A percentile compares a stretch with the other conserved stretches of the same genome.
These are phyloP conservation scores for Dermolepida albohirtum DNA, from an alignment of 2,888 invertebrate genomes.

Conservation along the genomic window DNA sequence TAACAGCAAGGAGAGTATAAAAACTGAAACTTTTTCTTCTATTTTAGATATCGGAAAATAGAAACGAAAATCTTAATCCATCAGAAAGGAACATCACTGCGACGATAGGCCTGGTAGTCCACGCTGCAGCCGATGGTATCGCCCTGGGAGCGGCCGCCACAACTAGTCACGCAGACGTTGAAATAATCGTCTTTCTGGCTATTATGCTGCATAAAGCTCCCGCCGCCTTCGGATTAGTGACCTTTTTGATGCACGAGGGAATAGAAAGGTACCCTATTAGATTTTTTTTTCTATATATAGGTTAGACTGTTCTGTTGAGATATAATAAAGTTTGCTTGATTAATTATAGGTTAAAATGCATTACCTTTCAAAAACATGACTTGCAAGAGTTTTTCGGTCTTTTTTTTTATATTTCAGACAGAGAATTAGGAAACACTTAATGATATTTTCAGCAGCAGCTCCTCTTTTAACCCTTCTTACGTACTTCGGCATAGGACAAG, in stretches of 20 bases:
- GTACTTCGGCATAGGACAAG: slow-evolving; percentile 93
- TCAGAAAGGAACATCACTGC: slow-evolving; percentile 87
- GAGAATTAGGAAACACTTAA: slow-evolving; percentile 87
- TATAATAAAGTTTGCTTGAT: too few relatives aligned
- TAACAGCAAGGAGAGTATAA: too few relatives aligned
- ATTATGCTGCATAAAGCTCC: slow-evolving; percentile 99
- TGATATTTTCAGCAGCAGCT: slow-evolving; percentile 93
- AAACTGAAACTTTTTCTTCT: too few relatives aligned
- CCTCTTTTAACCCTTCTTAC: slow-evolving; percentile 91
- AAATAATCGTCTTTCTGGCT: slow-evolving; percentile 97
- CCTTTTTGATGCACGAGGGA: slow-evolving; percentile 96
- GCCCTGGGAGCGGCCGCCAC: slow-evolving; percentile 98
- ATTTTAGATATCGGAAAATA: slow-evolving; percentile 66
- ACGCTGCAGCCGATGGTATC: slow-evolving; percentile 98
- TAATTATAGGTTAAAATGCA: too few relatives aligned
- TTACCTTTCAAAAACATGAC: too few relatives aligned
- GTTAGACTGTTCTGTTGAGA: too few relatives aligned
- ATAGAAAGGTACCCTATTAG: slow-evolving; percentile 75
- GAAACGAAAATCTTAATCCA: slow-evolving; percentile 71
- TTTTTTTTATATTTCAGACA: slow-evolving; percentile 65
- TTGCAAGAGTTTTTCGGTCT: too few relatives aligned
- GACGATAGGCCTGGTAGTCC: slow-evolving; percentile 96
- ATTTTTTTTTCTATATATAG: too few relatives aligned
- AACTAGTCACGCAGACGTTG: slow-evolving; percentile 95
- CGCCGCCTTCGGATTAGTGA: slow-evolving; percentile 97